Evolutionary conservation across 1,140 invertebrate genomes (phyloP), one percentile per base, ranked within the genome.

Genomic region (Mylabris phalerata): DNA sequence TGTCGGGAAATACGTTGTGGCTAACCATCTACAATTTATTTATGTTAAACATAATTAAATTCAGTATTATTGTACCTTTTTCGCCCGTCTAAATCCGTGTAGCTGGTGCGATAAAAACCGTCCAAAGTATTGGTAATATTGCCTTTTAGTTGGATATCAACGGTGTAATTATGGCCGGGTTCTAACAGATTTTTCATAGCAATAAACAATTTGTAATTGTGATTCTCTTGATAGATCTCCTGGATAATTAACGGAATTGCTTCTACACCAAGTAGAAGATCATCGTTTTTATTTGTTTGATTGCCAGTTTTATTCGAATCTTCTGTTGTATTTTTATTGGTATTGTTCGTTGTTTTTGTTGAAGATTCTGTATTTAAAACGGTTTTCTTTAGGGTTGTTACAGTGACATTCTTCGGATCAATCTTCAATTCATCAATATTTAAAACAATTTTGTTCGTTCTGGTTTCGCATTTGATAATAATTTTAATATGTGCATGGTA

Each of bases 1-100:
- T 2, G 92, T 84, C 68, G 93, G 86, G 66, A 95, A 86, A 68
- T 95, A 91, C 26, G 92, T 93, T 1, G 82, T 78, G 1, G 81
- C 78, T 11, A 73, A 59, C 64, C 64, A 69, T 55, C 70, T 71
- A 45, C 50, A 67, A 59, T 13, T 13, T 26, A 38, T 46, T 57
- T 48, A 9, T 4, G 6, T 40, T 40, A 10, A 7, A 7, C 2
- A 1, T 40, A 40, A 40, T 7, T 7, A 7, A 40, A 40, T 40
- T 40, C 39, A 10, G 1, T 40, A 40, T 6, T 27, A 7, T 48
- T 64, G 19, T 60, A 69, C 70, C 58, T 66, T 9, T 49, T 61
- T 32, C 67, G 56, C 11, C 67, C 66, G 24, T 50, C 42, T 11
- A 60, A 25, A 38, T 66, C 62, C 9, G 61, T 59, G 43, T 72